Evolutionary conservation across 2,797 vertebrate genomes (phyloP).

Genomic region (Siniperca scherzeri): DNA sequence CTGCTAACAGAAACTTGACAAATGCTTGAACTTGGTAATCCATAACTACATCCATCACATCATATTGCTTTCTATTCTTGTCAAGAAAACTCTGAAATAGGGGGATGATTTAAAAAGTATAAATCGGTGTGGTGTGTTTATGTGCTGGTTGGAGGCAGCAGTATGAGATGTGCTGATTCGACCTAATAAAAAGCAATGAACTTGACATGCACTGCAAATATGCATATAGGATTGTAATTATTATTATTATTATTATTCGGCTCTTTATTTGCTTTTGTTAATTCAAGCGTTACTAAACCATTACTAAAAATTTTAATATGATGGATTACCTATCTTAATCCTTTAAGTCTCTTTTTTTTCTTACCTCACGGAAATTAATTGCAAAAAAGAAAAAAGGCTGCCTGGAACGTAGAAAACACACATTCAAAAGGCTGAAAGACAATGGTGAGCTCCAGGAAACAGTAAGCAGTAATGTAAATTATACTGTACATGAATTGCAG

Average conservation of each 20-base stretch:
- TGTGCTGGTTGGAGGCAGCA: constrained; percentile 9
- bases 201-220: neutral
- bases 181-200: neutral
- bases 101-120: neutral
- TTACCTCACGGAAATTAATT: neutral
- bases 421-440: neutral
- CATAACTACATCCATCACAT: neutral
- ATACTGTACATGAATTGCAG: neutral
- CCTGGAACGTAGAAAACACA: neutral
- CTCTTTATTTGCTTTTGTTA: neutral
- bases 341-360: neutral
- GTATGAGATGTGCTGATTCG: neutral
- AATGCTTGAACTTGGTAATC: neutral
- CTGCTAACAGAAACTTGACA: neutral
- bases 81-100: neutral
- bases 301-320: neutral
- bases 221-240: neutral
- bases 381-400: neutral
- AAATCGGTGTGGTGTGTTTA: neutral
- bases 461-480: neutral
- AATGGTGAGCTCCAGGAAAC: neutral
- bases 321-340: neutral
- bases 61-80: neutral
- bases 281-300: neutral
- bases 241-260: too few species aligned